phyloP scores from a whole-genome alignment of 2,113 vertebrate genomes.

The Apistogramma diplotaenia region DNA sequence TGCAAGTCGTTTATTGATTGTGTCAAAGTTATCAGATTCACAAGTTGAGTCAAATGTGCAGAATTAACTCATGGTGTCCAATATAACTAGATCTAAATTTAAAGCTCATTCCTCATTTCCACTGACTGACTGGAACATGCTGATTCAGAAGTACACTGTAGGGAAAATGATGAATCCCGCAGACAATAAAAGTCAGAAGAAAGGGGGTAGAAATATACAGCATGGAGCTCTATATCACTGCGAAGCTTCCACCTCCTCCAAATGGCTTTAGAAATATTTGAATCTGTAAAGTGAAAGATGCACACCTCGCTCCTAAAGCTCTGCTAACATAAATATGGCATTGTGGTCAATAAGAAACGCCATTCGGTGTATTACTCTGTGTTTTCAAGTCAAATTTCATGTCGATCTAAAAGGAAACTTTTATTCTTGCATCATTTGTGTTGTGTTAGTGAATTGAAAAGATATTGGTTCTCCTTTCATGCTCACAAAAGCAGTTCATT shows the following conservation, averaged over 20 bases:
- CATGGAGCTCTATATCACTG: not conserved
- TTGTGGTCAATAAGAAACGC: not conserved
- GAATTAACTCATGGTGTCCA: not conserved
- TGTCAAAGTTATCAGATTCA: not conserved
- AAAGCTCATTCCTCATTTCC: conserved; percentile 2
- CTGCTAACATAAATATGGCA: not conserved
- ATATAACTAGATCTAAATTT: not conserved
- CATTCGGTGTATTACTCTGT: not conserved
- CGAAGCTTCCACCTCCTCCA: not conserved
- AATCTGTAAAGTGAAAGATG: conserved; percentile 3
- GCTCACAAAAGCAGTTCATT: accelerated
- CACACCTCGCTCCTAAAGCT: not conserved
- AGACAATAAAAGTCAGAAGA: conserved; percentile 29
- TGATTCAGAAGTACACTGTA: conserved; percentile 10
- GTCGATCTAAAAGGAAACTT: not conserved
- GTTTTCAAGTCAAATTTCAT: not conserved
- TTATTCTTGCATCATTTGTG: not conserved
- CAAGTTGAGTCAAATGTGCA: not conserved
- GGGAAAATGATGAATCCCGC: not conserved
- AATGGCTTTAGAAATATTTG: conserved; percentile 7
- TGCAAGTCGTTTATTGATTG: not conserved
- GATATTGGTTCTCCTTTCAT: not conserved
- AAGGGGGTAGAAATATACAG: not conserved
- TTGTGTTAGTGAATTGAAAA: not conserved
- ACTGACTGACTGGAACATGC: conserved; percentile 18